A percentile compares a stretch with the other conserved stretches of the same genome.
Conservation (phyloP, 1,140 invertebrate species). For the Aphidius gifuensis region DNA sequence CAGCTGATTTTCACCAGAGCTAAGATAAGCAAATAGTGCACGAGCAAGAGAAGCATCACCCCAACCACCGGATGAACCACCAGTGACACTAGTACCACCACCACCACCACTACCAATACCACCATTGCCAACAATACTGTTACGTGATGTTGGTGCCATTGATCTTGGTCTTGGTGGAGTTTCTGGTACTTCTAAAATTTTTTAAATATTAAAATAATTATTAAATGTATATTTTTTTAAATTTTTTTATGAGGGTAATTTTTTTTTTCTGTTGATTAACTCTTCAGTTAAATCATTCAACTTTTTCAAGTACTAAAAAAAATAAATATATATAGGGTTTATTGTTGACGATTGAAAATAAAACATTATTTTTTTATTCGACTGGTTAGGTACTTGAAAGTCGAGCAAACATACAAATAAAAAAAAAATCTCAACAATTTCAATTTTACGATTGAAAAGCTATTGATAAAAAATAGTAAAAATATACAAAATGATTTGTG, state of each 20-base stretch:
- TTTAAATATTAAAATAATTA: constrained; percentile 2
- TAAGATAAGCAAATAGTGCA: constrained; percentile 85
- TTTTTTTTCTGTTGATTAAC: not conserved
- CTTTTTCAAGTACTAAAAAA: too few relatives aligned
- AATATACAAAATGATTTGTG: not conserved
- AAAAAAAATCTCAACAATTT: too few relatives aligned
- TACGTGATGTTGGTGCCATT: constrained; percentile 64
- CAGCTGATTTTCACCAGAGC: constrained; percentile 87
- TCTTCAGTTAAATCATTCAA: not conserved
- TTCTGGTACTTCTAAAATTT: constrained; percentile 52
- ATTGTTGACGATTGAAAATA: too few relatives aligned
- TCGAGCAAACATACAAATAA: too few relatives aligned
- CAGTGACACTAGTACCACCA: constrained; percentile 31
- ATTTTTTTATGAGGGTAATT: not conserved
- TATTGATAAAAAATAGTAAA: too few relatives aligned
- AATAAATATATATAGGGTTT: too few relatives aligned
- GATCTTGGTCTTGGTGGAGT: constrained; percentile 67
- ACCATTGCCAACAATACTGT: constrained; percentile 50
- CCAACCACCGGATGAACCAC: constrained; percentile 40
- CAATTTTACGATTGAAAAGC: too few relatives aligned
- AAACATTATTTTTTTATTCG: too few relatives aligned
- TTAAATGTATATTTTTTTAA: not conserved
- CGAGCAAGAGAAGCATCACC: constrained; percentile 67
- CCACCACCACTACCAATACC: constrained; percentile 5
- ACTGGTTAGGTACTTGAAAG: too few relatives aligned